Conservation (phyloP, 2,888 invertebrate species). For the Eupithecia abbreviata region DNA sequence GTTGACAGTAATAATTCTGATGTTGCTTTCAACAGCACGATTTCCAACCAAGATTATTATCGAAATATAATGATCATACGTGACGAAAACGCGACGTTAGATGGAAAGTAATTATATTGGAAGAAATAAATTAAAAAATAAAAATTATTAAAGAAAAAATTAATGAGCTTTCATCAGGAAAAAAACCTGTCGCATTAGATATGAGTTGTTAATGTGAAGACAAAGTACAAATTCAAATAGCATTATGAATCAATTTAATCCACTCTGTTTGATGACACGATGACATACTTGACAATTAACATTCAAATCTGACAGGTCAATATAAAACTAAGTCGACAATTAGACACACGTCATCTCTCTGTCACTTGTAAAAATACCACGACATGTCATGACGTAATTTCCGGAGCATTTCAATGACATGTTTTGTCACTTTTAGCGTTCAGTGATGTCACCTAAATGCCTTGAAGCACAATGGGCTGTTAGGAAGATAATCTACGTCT, state of each 20-base stretch:
- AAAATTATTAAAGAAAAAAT: background rate
- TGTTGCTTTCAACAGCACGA: background rate
- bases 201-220: background rate
- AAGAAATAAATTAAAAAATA: background rate
- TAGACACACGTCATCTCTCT: conserved; percentile 22
- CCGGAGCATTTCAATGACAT: conserved; percentile 24
- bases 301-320: conserved; percentile 28
- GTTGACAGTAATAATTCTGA: background rate
- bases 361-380: conserved; percentile 42
- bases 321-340: conserved; percentile 25
- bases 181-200: background rate
- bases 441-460: conserved; percentile 35
- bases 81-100: background rate
- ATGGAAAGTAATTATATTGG: background rate
- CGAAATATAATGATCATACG: background rate
- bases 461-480: conserved; percentile 17
- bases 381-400: conserved; percentile 39
- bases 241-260: background rate
- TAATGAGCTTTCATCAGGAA: background rate
- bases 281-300: conserved; percentile 16
- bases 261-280: background rate
- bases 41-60: background rate
- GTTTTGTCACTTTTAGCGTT: conserved; percentile 9
- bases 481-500: conserved; percentile 11
- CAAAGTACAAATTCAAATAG: background rate